Conservation (phyloP, 1,140 invertebrate genomes). For the Pectinophora gossypiella region DNA sequence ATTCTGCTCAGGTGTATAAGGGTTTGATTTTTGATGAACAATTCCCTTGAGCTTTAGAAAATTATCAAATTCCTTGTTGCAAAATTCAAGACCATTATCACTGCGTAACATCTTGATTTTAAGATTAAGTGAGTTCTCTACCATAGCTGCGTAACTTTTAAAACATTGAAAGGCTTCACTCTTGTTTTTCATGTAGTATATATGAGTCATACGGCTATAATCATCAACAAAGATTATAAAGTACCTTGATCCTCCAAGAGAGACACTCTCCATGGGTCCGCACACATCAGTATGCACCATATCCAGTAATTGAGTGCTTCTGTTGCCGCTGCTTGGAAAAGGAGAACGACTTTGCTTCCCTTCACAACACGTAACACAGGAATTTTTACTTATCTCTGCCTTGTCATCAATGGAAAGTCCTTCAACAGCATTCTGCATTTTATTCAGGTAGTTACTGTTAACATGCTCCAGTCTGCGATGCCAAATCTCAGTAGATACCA, state of each 20-base stretch:
- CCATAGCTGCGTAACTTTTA: conserved; percentile 25
- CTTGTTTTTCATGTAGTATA: conserved; percentile 57
- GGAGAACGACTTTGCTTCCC: conserved; percentile 24
- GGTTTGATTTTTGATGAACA: conserved; percentile 10
- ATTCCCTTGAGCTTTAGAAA: conserved; percentile 6
- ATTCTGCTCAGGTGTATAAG: conserved; percentile 18
- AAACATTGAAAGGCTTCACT: conserved; percentile 35
- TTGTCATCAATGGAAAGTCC: conserved; percentile 8
- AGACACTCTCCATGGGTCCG: conserved; percentile 37
- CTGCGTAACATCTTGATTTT: too few relatives aligned
- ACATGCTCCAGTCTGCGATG: conserved; percentile 17
- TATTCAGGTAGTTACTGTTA: conserved; percentile 20
- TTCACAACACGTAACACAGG: conserved; percentile 31
- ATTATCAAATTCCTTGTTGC: conserved; percentile 10
- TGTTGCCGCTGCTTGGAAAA: conserved; percentile 14
- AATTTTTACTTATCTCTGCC: conserved; percentile 9
- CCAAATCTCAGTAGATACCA: not conserved
- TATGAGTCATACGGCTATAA: conserved; percentile 34
- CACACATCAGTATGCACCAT: conserved; percentile 40
- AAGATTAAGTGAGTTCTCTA: too few relatives aligned
- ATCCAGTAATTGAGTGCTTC: conserved; percentile 23
- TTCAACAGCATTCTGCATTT: conserved; percentile 27
- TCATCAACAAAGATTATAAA: conserved; percentile 58
- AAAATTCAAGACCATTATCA: too few relatives aligned
- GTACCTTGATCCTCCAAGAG: conserved; percentile 33